Evolutionary conservation across 1,140 invertebrate genomes (phyloP).

Genomic region (Diorhabda elongata): DNA sequence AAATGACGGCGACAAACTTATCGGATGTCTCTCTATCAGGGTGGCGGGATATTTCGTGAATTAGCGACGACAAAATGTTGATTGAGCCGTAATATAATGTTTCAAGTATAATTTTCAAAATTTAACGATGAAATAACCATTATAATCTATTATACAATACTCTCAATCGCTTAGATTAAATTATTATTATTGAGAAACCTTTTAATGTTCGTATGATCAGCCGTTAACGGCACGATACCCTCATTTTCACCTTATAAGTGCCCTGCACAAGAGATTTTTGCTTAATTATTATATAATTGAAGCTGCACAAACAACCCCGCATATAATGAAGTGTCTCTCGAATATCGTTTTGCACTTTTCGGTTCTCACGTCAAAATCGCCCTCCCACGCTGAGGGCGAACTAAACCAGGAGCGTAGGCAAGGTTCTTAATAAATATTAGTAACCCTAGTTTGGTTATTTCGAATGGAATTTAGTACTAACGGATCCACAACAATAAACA

Average conservation of each 20-base stretch:
- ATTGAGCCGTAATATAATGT: background rate
- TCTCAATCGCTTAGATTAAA: too few relatives aligned
- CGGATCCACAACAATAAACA: too few relatives aligned
- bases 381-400: background rate
- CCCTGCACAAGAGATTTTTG: background rate
- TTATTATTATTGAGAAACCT: too few relatives aligned
- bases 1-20: background rate
- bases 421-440: too few relatives aligned
- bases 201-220: background rate
- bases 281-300: slow-evolving; percentile 1
- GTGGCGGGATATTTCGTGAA: background rate
- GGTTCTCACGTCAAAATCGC: background rate
- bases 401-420: too few relatives aligned
- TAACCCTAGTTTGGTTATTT: too few relatives aligned
- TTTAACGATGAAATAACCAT: too few relatives aligned
- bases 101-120: too few relatives aligned
- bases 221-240: background rate
- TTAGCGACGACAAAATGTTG: background rate
- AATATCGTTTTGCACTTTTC: slow-evolving; percentile 2
- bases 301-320: slow-evolving; percentile 1
- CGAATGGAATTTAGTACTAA: too few relatives aligned
- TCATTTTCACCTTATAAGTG: slow-evolving; percentile 2
- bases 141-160: too few relatives aligned
- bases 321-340: background rate
- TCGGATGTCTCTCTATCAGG: background rate